These are phyloP conservation scores for Pomacea canaliculata DNA, from an alignment of 2,888 invertebrate genomes.

Conservation along the genomic window DNA sequence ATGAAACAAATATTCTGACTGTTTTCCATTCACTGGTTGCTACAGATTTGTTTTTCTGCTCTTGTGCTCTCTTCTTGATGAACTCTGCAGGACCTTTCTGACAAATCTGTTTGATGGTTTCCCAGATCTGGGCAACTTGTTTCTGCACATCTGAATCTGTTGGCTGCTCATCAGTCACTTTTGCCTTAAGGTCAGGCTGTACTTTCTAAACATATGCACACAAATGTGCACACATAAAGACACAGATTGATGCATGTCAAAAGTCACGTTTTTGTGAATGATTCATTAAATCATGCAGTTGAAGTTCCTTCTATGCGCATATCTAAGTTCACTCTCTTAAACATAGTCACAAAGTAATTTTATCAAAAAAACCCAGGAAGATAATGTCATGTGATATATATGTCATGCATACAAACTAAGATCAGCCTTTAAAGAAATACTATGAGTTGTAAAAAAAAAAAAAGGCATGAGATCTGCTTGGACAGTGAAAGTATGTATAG, in stretches of 20 bases:
- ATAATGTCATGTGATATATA: too few species aligned
- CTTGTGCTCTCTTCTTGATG: not conserved
- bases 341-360: too few species aligned
- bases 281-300: too few species aligned
- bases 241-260: not conserved
- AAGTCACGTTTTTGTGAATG: not conserved
- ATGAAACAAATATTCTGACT: conserved; percentile 67
- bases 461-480: too few species aligned
- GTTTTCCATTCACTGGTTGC: conserved; percentile 56
- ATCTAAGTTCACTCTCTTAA: too few species aligned
- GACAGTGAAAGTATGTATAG: too few species aligned
- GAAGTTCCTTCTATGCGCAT: too few species aligned
- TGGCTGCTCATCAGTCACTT: not conserved
- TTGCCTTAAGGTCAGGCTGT: not conserved
- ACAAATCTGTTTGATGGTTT: not conserved
- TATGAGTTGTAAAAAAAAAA: too few species aligned
- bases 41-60: not conserved
- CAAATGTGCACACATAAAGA: conserved; percentile 3
- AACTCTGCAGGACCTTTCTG: not conserved
- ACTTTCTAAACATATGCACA: not conserved
- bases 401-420: too few species aligned
- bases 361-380: too few species aligned
- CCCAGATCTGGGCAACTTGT: conserved; percentile 11
- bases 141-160: conserved; percentile 9
- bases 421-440: too few species aligned